Conservation (phyloP, 2,113 vertebrate species). For the Hirundichthys speculiger region DNA sequence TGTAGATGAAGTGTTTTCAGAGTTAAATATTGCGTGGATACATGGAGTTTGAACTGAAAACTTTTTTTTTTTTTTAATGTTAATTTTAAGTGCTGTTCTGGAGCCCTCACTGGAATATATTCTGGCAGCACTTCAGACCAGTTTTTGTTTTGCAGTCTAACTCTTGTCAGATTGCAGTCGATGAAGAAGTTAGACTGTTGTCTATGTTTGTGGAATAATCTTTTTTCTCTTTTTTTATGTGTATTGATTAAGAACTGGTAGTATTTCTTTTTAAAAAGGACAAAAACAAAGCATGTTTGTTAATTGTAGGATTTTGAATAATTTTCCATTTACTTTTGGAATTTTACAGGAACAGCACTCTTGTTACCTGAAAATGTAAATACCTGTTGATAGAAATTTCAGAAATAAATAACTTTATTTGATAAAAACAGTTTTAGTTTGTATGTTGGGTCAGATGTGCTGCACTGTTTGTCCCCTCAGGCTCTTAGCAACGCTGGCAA, state of each 20-base stretch:
- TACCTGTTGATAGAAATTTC: conserved; percentile 72
- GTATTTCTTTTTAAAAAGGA: conserved; percentile 13
- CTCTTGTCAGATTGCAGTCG: conserved; percentile 25
- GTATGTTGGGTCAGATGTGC: conserved; percentile 18
- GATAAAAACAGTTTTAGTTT: conserved; percentile 42
- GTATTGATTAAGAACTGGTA: conserved; percentile 50
- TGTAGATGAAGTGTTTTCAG: conserved; percentile 2
- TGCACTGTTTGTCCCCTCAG: conserved; percentile 42
- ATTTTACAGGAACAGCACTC: conserved; percentile 41
- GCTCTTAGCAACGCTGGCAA: conserved; percentile 59
- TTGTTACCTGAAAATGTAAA: conserved; percentile 71
- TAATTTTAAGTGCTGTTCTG: too few relatives aligned
- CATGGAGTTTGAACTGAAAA: background rate
- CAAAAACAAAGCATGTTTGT: conserved; percentile 59
- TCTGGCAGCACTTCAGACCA: conserved; percentile 9
- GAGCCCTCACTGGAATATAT: background rate
- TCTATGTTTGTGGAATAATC: conserved; percentile 26
- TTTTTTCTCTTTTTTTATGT: conserved; percentile 54
- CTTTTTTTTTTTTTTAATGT: too few relatives aligned
- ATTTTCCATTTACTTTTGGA: conserved; percentile 27
- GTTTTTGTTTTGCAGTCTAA: conserved; percentile 19
- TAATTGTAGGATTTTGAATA: conserved; percentile 58
- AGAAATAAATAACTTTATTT: conserved; percentile 71
- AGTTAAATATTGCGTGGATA: conserved; percentile 12
- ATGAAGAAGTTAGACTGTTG: conserved; percentile 21